phyloP scores from a whole-genome alignment of 2,888 invertebrate genomes.

The Agrenia bidenticulata region DNA sequence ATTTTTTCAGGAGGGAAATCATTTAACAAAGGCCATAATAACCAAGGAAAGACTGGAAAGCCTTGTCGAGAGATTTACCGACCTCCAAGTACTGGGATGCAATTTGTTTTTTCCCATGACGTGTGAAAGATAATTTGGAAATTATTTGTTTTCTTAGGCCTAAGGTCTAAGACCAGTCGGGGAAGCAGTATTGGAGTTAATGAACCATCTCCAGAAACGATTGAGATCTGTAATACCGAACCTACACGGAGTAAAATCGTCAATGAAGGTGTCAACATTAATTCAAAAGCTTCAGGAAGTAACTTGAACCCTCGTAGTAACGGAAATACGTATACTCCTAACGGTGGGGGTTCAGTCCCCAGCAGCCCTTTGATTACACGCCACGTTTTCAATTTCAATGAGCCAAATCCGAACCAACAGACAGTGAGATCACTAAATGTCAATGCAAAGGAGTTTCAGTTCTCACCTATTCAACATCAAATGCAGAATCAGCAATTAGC shows the following conservation, averaged over 20 bases:
- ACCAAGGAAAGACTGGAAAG: slow-evolving; percentile 5
- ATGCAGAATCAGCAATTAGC: slow-evolving; percentile 33
- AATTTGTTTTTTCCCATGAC: neutral
- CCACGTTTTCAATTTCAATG: slow-evolving; percentile 31
- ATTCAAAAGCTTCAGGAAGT: neutral
- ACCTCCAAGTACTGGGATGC: slow-evolving; percentile 70
- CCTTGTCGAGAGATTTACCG: slow-evolving; percentile 75
- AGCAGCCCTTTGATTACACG: slow-evolving; percentile 20
- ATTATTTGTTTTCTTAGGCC: too few relatives aligned
- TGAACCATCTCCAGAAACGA: neutral
- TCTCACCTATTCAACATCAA: slow-evolving; percentile 30
- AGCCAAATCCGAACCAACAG: neutral
- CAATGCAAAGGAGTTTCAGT: slow-evolving; percentile 79
- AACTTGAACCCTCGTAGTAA: neutral
- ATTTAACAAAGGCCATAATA: neutral
- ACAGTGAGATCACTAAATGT: slow-evolving; percentile 65
- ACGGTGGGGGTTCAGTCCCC: slow-evolving; percentile 20
- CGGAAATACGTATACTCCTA: neutral
- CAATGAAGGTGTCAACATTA: neutral
- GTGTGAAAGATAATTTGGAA: too few relatives aligned
- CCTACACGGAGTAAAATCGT: neutral
- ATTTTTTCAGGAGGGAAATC: neutral
- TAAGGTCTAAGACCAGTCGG: slow-evolving; percentile 4
- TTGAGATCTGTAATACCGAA: neutral
- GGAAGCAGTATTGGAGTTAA: neutral